phyloP scores from a whole-genome alignment of 2,113 vertebrate genomes.

The Macaca nemestrina region DNA sequence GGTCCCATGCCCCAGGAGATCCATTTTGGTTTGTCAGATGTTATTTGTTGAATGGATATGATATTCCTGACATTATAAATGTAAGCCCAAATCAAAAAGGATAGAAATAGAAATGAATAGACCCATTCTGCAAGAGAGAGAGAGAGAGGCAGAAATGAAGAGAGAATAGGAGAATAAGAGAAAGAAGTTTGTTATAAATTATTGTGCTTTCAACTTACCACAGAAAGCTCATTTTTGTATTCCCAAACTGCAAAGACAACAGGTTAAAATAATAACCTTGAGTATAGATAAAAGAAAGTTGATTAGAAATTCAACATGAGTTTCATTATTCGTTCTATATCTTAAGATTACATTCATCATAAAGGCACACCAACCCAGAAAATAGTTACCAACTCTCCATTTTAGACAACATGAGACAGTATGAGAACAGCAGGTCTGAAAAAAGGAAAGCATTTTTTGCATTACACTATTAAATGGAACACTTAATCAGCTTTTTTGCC shows the following conservation, averaged over 20 bases:
- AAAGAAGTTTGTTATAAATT: not conserved
- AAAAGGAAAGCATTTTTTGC: slow-evolving; percentile 72
- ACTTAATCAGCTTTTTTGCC: slow-evolving; percentile 78
- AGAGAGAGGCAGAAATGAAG: not conserved
- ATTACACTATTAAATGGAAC: slow-evolving; percentile 77
- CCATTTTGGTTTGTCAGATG: not conserved
- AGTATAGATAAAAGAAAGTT: not conserved
- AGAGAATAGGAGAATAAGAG: not conserved
- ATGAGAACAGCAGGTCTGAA: slow-evolving; percentile 45
- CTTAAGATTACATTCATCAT: slow-evolving; percentile 20
- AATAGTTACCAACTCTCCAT: slow-evolving; percentile 53
- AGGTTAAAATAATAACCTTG: not conserved
- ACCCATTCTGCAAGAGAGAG: not conserved
- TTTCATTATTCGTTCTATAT: slow-evolving; percentile 46
- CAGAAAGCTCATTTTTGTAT: not conserved
- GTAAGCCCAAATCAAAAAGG: not conserved
- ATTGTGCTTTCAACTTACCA: slow-evolving; percentile 12
- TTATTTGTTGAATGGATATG: not conserved
- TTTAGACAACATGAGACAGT: slow-evolving; percentile 50
- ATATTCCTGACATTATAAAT: not conserved
- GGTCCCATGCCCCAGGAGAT: not conserved
- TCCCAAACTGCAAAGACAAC: not conserved
- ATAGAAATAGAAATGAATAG: not conserved
- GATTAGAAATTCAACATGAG: slow-evolving; percentile 32
- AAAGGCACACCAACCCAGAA: not conserved